Evolutionary conservation across 2,113 vertebrate species (phyloP).

Genomic region (Erythrolamprus reginae): DNA sequence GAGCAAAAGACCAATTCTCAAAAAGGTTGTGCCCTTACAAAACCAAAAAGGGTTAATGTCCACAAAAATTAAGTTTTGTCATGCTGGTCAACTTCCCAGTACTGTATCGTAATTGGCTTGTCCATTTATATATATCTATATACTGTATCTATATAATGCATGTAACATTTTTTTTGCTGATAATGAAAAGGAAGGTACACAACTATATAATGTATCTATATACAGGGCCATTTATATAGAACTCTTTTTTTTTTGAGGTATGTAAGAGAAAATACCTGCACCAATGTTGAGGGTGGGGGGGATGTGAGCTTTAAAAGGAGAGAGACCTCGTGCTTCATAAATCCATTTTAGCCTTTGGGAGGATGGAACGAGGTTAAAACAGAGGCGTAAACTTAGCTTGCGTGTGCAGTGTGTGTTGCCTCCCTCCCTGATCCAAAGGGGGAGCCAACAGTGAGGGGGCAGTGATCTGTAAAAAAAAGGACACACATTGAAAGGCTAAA

Average conservation of each 20-base stretch:
- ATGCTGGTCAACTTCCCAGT: slow-evolving; percentile 74
- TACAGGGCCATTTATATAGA: slow-evolving; percentile 52
- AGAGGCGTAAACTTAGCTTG: not conserved
- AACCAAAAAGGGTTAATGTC: slow-evolving; percentile 63
- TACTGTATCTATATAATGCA: slow-evolving; percentile 1
- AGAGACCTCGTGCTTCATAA: slow-evolving; percentile 36
- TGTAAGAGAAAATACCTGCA: slow-evolving; percentile 58
- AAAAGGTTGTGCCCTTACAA: not conserved
- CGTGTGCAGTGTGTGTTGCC: not conserved
- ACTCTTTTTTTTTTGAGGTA: slow-evolving; percentile 54
- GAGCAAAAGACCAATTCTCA: not conserved
- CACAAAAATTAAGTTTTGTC: slow-evolving; percentile 75
- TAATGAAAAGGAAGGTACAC: no score
- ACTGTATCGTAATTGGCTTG: slow-evolving; percentile 55
- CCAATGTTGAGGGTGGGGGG: slow-evolving; percentile 43
- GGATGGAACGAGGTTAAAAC: not conserved
- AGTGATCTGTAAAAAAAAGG: not conserved
- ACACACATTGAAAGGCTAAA: not conserved
- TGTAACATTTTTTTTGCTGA: no score
- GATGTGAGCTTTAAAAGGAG: slow-evolving; percentile 46
- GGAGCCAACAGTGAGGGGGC: not conserved
- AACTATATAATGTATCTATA: not conserved
- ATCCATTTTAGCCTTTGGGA: slow-evolving; percentile 26
- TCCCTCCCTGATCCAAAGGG: not conserved
- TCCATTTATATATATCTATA: not conserved